Base-by-base conservation (phyloP, 2,888 invertebrate genomes). In the Notodonta ziczac region DNA sequence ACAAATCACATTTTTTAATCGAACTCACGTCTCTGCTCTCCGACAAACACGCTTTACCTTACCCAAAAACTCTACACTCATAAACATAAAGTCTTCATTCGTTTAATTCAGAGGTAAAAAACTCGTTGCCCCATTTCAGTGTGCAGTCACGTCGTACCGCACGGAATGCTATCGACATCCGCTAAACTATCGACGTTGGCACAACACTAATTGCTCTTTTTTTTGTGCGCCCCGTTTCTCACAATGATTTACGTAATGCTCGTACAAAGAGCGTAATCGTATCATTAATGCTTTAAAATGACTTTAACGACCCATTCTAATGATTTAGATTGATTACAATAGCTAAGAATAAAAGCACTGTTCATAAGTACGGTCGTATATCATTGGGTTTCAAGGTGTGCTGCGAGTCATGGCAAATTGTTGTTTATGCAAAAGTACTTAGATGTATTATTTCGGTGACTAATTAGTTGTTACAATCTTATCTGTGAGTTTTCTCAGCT, bases 1-100 rank as follows among this genome's bases (percentile, higher is more conserved):
- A 91, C 92, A 93, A 92, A 92, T 93, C 92, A 93, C 89, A 92
- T 92, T 93, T 93, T 92, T 92, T 91, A 92, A 91, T 92, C 91
- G 90, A 88, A 87, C 88, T 87, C 91, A 87, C 90, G 89, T 90
- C 87, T 86, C 83, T 73, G 77, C 76, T 67, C 70, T 67, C 67
- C 64, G 67, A 67, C 84, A 83, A 82, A 73, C 61, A 62, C 70
- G 63, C 56, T 46, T 61, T 60, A 68, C 35, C 62, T 42, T 64
- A 61, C 32, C 39, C 46, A 55, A 12, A 63, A 59, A 67, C 74
- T 72, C 75, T 80, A 77, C 69, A 32, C 3, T 24, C 57, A 16
- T 32, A 5, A n/a, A n/a, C 13, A 63, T 80, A 87, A 70, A 78
- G 83, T 76, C 62, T 14, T 78, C 62, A 75, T 77, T 83, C 62